Evolutionary conservation across 1,140 invertebrate genomes (phyloP).

Genomic region (Drosophila bifasciata): DNA sequence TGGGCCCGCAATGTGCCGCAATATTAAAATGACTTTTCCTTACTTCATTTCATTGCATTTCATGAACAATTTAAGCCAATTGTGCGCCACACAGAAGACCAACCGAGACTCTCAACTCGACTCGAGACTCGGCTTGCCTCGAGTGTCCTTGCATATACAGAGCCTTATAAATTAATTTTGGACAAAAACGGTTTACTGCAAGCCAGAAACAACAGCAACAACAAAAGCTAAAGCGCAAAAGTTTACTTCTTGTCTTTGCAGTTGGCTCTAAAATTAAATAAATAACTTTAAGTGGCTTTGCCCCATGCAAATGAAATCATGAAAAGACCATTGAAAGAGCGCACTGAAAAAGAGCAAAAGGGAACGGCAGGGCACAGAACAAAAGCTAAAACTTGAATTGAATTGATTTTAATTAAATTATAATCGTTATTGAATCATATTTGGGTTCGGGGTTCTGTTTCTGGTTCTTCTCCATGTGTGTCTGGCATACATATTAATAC

Average conservation of each 20-base stretch:
- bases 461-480: too few relatives aligned
- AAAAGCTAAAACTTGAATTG: background rate
- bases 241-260: background rate
- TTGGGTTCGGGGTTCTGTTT: too few relatives aligned
- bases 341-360: background rate
- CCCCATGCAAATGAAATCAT: slow-evolving; percentile 19
- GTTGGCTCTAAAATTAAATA: slow-evolving; percentile 33
- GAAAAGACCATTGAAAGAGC: background rate
- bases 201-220: slow-evolving; percentile 22
- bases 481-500: too few relatives aligned
- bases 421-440: too few relatives aligned
- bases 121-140: background rate
- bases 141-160: slow-evolving; percentile 52
- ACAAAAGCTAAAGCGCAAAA: background rate
- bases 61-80: slow-evolving; percentile 82
- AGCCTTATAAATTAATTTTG: slow-evolving; percentile 76
- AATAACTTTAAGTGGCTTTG: slow-evolving; percentile 34
- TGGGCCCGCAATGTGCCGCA: slow-evolving; percentile 67
- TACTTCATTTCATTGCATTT: slow-evolving; percentile 81
- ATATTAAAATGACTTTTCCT: slow-evolving; percentile 81
- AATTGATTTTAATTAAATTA: background rate
- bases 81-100: slow-evolving; percentile 37
- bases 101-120: too few relatives aligned
- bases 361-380: background rate
- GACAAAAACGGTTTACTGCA: slow-evolving; percentile 62